Percentiles rank a stretch among this genome's conserved stretches.
These are phyloP conservation scores for Gisinianus flammeolus DNA, from an alignment of 2,888 invertebrate species.

Conservation along the genomic window DNA sequence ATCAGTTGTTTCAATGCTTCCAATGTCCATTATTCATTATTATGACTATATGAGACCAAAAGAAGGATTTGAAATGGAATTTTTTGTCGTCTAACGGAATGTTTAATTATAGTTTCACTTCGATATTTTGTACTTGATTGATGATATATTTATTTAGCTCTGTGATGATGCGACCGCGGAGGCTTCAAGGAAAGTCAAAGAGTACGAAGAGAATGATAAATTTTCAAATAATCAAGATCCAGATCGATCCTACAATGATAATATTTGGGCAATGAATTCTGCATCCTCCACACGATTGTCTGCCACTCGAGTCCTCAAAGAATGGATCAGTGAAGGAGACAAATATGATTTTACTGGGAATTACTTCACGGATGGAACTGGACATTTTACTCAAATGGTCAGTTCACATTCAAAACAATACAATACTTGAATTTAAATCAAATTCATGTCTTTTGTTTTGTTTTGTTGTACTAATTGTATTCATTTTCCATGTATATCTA, in stretches of 20 bases:
- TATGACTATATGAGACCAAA: too few relatives aligned
- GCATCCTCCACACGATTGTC: not conserved
- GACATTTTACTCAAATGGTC: not conserved
- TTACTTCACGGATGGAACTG: not conserved
- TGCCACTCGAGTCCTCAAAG: not conserved
- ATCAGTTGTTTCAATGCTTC: too few relatives aligned
- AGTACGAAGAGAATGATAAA: not conserved
- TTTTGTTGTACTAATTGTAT: too few relatives aligned
- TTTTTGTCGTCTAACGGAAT: too few relatives aligned
- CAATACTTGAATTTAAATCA: not conserved
- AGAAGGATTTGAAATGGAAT: too few relatives aligned
- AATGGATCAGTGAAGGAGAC: not conserved
- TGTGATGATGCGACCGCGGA: not conserved
- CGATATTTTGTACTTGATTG: not conserved
- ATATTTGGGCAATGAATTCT: not conserved
- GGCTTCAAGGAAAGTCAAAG: not conserved
- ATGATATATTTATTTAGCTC: not conserved
- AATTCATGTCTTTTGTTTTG: not conserved
- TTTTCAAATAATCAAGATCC: not conserved
- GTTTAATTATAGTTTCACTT: not conserved
- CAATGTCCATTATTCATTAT: too few relatives aligned
- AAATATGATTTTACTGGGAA: not conserved
- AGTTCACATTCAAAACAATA: not conserved
- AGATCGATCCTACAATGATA: not conserved
- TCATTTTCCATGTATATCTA: too few relatives aligned